Evolutionary conservation across 2,797 vertebrate species (phyloP).

Genomic region (Molossus alvarezi): DNA sequence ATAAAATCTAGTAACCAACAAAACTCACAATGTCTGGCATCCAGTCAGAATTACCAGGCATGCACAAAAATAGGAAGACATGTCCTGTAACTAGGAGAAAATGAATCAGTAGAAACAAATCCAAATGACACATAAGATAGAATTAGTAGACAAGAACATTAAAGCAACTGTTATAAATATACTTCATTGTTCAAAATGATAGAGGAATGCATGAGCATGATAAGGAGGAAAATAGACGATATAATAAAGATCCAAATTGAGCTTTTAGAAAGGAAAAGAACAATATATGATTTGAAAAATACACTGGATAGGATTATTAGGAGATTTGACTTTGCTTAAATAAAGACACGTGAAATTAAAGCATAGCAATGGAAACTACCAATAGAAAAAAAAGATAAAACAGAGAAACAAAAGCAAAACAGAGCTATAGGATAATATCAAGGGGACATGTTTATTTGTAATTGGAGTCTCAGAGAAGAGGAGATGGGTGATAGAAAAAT

Average conservation of each 20-base stretch:
- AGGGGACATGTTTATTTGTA: not conserved
- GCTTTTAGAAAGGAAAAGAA: slow-evolving; percentile 14
- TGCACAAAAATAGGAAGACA: not conserved
- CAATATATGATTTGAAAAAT: not conserved
- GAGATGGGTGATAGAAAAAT: slow-evolving; percentile 8
- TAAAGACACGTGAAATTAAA: not conserved
- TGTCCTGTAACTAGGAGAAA: not conserved
- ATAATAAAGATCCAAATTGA: not conserved
- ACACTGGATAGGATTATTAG: not conserved
- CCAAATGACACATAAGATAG: not conserved
- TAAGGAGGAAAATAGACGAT: not conserved
- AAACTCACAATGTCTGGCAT: not conserved
- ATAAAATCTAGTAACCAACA: slow-evolving; percentile 4
- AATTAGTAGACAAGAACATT: not conserved
- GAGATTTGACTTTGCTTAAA: not conserved
- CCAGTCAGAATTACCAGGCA: not conserved
- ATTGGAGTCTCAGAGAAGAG: not conserved
- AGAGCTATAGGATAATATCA: not conserved
- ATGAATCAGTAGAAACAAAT: slow-evolving; percentile 1
- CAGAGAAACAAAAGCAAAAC: not conserved
- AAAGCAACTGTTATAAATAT: not conserved
- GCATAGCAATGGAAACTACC: not conserved
- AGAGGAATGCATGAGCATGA: not conserved
- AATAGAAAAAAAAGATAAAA: not conserved
- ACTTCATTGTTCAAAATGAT: not conserved